These are phyloP conservation scores for Clusia tigrina DNA, from an alignment of 2,888 invertebrate species.

Conservation along the genomic window DNA sequence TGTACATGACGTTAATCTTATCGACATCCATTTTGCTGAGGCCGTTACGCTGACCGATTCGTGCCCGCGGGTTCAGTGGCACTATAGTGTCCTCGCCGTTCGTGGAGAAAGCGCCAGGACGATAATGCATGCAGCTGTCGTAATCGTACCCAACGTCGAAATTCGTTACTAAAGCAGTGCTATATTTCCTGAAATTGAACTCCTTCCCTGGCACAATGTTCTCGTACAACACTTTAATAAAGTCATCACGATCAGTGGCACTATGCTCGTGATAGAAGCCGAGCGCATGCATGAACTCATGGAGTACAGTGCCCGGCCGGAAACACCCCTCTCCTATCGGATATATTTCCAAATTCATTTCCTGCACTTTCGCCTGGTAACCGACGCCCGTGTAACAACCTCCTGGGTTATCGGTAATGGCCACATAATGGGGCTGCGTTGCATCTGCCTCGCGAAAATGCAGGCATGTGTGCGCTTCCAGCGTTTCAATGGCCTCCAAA, in stretches of 20 bases:
- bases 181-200: slow-evolving; percentile 75
- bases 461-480: slow-evolving; percentile 77
- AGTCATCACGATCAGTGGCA: slow-evolving; percentile 76
- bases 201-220: slow-evolving; percentile 69
- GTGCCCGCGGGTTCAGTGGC: slow-evolving; percentile 57
- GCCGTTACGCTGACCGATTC: slow-evolving; percentile 56
- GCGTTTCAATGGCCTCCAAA: slow-evolving; percentile 73
- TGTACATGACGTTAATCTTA: slow-evolving; percentile 61
- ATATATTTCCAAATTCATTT: slow-evolving; percentile 56
- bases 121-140: slow-evolving; percentile 82
- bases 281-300: slow-evolving; percentile 80
- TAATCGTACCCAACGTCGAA: slow-evolving; percentile 79
- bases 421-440: slow-evolving; percentile 42
- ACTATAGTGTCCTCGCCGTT: slow-evolving; percentile 76
- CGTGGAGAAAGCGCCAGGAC: slow-evolving; percentile 74
- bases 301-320: slow-evolving; percentile 69
- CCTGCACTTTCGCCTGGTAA: slow-evolving; percentile 64
- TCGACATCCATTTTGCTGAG: slow-evolving; percentile 55
- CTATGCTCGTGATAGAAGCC: slow-evolving; percentile 86
- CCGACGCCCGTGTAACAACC: slow-evolving; percentile 85
- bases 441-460: slow-evolving; percentile 71
- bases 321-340: slow-evolving; percentile 59
- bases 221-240: slow-evolving; percentile 67
- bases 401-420: slow-evolving; percentile 51
- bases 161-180: slow-evolving; percentile 67